Conservation (phyloP, 1,140 invertebrate species). For the Parasteatoda tepidariorum region DNA sequence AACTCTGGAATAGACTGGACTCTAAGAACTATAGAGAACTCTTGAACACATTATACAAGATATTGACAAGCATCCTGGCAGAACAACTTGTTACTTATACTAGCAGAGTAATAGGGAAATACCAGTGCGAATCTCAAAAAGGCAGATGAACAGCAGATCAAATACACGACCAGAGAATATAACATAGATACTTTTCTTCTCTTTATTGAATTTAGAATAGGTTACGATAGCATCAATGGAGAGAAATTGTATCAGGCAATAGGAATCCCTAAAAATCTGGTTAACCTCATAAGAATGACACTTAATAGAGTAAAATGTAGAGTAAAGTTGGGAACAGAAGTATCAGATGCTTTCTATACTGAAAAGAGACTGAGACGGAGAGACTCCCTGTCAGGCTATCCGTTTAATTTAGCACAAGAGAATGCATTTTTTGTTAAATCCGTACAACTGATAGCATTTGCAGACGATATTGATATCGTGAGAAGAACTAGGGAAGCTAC, state of each 20-base stretch:
- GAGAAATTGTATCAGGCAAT: constrained; percentile 5
- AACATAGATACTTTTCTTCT: background rate
- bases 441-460: background rate
- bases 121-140: background rate
- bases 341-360: background rate
- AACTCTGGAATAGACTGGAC: no score
- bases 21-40: background rate
- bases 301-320: background rate
- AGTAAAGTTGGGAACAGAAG: background rate
- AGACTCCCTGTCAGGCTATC: background rate
- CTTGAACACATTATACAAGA: background rate
- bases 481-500: background rate
- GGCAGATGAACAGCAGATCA: background rate
- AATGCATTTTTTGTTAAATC: constrained; percentile 1
- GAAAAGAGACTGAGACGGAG: background rate
- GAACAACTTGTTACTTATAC: background rate
- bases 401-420: background rate
- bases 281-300: background rate
- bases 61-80: background rate
- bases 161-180: background rate
- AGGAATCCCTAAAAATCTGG: background rate
- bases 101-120: background rate
- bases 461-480: constrained; percentile 1
- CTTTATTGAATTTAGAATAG: background rate
- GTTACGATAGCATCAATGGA: background rate